Conservation (phyloP, 2,888 invertebrate species). For the Microctonus aethiopoides region DNA sequence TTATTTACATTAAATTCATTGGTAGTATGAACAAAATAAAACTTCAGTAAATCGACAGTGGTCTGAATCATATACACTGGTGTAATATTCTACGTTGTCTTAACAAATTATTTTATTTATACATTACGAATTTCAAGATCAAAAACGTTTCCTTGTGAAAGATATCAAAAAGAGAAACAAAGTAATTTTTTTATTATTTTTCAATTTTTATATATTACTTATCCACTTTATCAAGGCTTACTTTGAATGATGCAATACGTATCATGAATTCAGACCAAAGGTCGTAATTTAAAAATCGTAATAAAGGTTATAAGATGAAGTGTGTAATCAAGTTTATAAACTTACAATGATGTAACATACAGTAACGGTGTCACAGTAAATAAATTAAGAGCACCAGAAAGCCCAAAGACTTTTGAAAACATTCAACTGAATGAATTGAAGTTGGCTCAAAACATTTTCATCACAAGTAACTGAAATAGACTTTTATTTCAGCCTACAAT, state of each 20-base stretch:
- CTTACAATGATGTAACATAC: conserved; percentile 47
- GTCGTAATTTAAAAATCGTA: neutral
- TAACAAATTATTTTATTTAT: too few species aligned
- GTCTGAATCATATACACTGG: neutral
- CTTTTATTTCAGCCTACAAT: too few species aligned
- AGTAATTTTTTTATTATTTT: too few species aligned
- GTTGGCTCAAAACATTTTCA: too few species aligned
- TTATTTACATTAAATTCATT: neutral
- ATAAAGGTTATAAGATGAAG: conserved; percentile 2
- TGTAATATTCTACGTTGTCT: neutral
- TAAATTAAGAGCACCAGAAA: neutral
- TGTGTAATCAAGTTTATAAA: conserved; percentile 20
- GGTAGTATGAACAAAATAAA: neutral
- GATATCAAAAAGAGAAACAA: too few species aligned
- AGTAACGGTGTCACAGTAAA: neutral
- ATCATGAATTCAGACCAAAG: neutral
- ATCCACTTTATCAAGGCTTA: neutral
- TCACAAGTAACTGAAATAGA: too few species aligned
- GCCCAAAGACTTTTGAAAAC: too few species aligned
- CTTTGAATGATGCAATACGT: neutral
- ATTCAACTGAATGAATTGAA: neutral
- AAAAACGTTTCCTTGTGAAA: neutral
- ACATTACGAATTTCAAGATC: conserved; percentile 36
- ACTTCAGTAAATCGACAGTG: neutral
- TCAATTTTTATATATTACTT: neutral